These are phyloP conservation scores for Dipodomys spectabilis DNA, from an alignment of 2,113 vertebrate species.

Conservation along the genomic window DNA sequence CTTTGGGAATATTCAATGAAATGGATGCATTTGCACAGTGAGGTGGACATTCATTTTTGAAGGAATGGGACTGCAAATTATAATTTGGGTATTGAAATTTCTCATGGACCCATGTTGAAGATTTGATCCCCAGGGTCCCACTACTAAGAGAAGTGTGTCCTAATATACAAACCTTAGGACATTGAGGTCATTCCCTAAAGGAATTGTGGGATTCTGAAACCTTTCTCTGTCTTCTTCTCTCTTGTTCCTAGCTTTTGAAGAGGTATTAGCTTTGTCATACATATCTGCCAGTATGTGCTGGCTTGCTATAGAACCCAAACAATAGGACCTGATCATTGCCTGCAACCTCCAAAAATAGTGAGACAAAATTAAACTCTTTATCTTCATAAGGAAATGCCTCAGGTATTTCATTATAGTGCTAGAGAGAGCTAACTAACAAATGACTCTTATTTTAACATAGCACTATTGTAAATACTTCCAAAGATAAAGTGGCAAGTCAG, in stretches of 20 bases:
- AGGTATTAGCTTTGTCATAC: too few relatives aligned
- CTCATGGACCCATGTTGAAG: neutral
- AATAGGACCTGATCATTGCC: neutral
- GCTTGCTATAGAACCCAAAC: too few relatives aligned
- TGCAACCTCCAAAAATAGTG: neutral
- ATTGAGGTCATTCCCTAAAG: neutral
- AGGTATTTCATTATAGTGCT: neutral
- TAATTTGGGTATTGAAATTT: neutral
- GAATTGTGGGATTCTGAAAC: neutral
- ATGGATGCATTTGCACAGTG: neutral
- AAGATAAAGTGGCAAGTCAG: neutral
- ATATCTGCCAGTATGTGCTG: too few relatives aligned
- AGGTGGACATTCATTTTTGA: neutral
- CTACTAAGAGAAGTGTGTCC: too few relatives aligned
- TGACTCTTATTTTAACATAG: neutral
- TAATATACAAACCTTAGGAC: neutral
- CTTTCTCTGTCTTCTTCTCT: neutral
- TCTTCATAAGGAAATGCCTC: neutral
- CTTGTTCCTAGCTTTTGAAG: neutral
- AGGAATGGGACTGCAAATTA: neutral
- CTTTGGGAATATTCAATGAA: neutral
- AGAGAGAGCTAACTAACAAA: neutral
- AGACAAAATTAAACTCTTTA: neutral
- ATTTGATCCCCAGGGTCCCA: neutral
- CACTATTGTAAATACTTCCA: neutral